phyloP scores from a whole-genome alignment of 2,797 vertebrate species.

The Gallirallus australis region DNA sequence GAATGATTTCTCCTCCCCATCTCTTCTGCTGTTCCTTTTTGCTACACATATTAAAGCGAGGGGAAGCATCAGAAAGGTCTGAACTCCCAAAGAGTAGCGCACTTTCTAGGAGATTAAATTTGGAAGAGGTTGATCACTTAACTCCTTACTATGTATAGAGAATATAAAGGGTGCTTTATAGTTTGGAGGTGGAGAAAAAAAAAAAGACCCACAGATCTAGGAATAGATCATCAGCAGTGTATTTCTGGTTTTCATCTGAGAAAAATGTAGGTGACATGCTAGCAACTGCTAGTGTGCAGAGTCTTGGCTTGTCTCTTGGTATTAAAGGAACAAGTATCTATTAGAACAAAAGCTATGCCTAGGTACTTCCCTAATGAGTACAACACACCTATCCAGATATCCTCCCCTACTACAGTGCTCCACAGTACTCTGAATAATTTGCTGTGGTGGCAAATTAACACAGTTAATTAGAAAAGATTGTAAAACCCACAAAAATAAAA shows the following conservation, averaged over 20 bases:
- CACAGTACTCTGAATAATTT: not conserved
- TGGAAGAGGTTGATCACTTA: not conserved
- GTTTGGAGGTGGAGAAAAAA: not conserved
- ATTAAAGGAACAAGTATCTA: not conserved
- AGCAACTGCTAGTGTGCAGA: not conserved
- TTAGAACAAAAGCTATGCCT: not conserved
- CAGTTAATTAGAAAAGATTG: not conserved
- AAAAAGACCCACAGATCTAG: not conserved
- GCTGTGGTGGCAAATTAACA: not conserved
- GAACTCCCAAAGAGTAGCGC: not conserved
- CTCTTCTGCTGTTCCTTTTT: not conserved
- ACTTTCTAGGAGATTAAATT: not conserved
- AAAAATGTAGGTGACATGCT: not conserved
- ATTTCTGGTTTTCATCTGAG: not conserved
- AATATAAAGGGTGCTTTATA: not conserved
- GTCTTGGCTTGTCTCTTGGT: not conserved
- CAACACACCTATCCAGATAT: rapidly evolving
- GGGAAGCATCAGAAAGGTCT: not conserved
- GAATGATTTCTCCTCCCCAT: not conserved
- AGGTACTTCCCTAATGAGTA: not conserved
- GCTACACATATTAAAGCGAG: not conserved
- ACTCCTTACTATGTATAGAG: not conserved
- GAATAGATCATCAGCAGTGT: not conserved
- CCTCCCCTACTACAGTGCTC: not conserved
- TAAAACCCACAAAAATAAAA: not conserved